Percentiles rank a stretch among this genome's conserved stretches.
These are phyloP conservation scores for Odocoileus hemionus DNA, from an alignment of 2,113 vertebrate species.

Conservation along the genomic window DNA sequence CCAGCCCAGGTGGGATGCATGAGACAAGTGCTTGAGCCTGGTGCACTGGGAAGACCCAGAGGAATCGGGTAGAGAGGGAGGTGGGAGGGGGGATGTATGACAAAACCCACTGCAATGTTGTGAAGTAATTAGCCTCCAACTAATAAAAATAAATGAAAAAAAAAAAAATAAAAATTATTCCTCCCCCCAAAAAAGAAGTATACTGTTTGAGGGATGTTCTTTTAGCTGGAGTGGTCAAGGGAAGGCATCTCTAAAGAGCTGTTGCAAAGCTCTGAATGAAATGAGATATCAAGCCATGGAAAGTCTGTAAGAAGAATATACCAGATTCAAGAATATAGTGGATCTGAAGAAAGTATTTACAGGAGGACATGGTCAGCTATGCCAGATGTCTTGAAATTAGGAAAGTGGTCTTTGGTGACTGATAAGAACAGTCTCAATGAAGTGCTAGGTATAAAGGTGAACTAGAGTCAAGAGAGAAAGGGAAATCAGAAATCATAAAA, in stretches of 20 bases:
- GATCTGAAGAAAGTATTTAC: not conserved
- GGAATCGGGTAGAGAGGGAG: too few species aligned
- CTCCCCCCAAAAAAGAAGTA: not conserved
- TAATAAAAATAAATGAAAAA: too few species aligned
- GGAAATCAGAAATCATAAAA: not conserved
- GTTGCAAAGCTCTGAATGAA: not conserved
- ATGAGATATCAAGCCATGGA: not conserved
- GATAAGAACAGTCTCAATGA: not conserved
- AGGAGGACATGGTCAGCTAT: not conserved
- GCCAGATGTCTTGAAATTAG: not conserved
- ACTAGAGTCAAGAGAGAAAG: not conserved
- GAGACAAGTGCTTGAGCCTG: too few species aligned
- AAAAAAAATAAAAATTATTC: too few species aligned
- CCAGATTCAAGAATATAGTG: not conserved
- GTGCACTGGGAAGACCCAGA: too few species aligned
- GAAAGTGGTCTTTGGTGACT: not conserved
- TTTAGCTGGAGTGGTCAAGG: not conserved
- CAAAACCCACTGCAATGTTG: too few species aligned
- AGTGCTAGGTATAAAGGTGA: not conserved
- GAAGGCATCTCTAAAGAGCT: not conserved
- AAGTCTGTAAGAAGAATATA: not conserved
- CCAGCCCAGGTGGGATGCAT: too few species aligned
- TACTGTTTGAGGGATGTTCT: not conserved
- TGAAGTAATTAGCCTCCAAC: too few species aligned
- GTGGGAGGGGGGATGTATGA: too few species aligned